phyloP scores from a whole-genome alignment of 2,797 vertebrate genomes.

The Poecilia gillii region DNA sequence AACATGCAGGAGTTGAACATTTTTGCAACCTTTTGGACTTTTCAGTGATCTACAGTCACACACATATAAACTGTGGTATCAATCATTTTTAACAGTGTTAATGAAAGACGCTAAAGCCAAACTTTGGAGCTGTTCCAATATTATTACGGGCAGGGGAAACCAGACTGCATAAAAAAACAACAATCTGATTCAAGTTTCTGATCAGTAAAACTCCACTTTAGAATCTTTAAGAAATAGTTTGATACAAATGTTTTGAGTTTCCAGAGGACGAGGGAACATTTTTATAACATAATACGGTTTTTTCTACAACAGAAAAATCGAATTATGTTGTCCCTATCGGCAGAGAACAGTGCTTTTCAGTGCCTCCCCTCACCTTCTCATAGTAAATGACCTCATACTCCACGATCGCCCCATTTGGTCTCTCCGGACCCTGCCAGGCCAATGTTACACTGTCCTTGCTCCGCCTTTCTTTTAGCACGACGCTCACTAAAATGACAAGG shows the following conservation, averaged over 20 bases:
- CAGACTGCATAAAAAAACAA: not conserved
- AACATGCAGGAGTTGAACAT: not conserved
- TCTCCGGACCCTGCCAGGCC: conserved; percentile 86
- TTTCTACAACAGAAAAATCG: not conserved
- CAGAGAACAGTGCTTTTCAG: not conserved
- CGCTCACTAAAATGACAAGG: conserved; percentile 74
- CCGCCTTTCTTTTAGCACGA: conserved; percentile 86
- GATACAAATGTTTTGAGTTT: not conserved
- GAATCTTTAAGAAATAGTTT: not conserved
- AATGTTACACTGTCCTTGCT: conserved; percentile 88
- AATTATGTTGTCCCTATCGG: not conserved
- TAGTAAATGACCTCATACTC: conserved; percentile 89
- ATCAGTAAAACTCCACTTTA: not conserved
- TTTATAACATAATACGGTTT: not conserved
- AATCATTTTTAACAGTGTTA: not conserved
- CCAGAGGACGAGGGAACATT: not conserved
- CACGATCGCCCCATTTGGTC: conserved; percentile 82
- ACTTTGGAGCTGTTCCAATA: not conserved
- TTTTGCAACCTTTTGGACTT: not conserved
- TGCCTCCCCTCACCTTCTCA: conserved; percentile 81
- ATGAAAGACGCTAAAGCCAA: not conserved
- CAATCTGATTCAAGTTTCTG: not conserved
- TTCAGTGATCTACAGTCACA: not conserved
- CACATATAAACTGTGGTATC: not conserved
- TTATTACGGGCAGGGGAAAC: not conserved